Conservation (phyloP, 2,113 vertebrate species). For the Heterocephalus glaber region DNA sequence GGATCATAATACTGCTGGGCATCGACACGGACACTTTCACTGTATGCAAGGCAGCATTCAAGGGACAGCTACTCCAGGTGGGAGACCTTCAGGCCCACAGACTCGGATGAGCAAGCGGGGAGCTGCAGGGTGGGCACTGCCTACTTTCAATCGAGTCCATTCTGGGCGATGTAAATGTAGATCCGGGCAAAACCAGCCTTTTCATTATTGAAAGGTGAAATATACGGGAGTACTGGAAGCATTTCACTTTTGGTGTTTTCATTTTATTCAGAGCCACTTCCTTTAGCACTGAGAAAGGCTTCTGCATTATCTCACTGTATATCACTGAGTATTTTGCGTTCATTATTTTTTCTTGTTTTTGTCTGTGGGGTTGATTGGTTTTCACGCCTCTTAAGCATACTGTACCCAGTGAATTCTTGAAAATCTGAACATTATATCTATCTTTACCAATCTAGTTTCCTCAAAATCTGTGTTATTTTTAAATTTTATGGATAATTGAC, state of each 20-base stretch:
- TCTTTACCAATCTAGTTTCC: not conserved
- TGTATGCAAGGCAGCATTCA: conserved; percentile 52
- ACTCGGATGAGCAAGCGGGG: too few species aligned
- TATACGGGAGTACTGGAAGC: not conserved
- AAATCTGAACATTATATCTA: not conserved
- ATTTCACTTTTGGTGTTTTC: conserved; percentile 18
- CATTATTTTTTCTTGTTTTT: not conserved
- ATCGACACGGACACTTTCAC: conserved; percentile 51
- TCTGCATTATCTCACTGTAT: not conserved
- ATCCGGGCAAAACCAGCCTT: conserved; percentile 33
- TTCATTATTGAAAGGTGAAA: conserved; percentile 28
- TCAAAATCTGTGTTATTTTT: conserved; percentile 27
- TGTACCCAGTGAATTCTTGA: not conserved
- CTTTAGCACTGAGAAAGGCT: not conserved
- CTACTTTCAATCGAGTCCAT: conserved; percentile 45
- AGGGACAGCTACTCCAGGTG: not conserved
- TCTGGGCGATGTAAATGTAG: conserved; percentile 45
- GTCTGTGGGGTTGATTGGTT: not conserved
- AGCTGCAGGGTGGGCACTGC: not conserved
- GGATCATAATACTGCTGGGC: conserved; percentile 54
- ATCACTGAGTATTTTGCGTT: not conserved
- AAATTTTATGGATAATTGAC: not conserved
- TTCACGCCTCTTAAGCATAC: not conserved
- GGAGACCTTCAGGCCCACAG: conserved; percentile 40
- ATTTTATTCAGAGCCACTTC: conserved; percentile 18